These are phyloP conservation scores for Chlorocebus sabaeus DNA, from an alignment of 2,113 vertebrate species.

Conservation along the genomic window DNA sequence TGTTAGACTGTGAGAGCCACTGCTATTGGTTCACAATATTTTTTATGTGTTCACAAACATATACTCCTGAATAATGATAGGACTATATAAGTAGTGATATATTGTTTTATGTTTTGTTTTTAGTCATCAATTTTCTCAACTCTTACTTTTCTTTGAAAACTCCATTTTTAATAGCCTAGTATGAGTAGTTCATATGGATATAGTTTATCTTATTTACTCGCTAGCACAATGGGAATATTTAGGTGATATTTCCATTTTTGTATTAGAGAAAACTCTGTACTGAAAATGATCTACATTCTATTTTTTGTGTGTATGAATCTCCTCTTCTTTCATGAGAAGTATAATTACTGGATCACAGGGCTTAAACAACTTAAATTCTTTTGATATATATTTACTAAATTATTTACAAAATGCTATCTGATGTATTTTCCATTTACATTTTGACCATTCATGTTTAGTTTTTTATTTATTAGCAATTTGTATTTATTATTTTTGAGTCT, in stretches of 20 bases:
- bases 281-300: neutral
- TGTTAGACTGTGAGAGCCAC: neutral
- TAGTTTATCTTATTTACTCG: neutral
- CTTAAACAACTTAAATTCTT: neutral
- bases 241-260: neutral
- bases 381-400: neutral
- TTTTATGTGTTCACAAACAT: neutral
- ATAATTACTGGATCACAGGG: neutral
- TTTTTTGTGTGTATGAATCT: neutral
- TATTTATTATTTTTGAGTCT: neutral
- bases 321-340: neutral
- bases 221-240: neutral
- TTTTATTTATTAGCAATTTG: neutral
- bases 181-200: neutral
- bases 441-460: neutral
- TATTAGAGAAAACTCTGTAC: neutral
- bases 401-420: neutral
- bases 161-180: neutral
- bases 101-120: neutral
- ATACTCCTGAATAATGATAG: neutral
- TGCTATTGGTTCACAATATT: neutral
- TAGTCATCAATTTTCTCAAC: neutral
- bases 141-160: neutral
- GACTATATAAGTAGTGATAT: neutral
- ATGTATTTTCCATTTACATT: neutral